Evolutionary conservation across 1,140 invertebrate species (phyloP), one percentile per base, ranked within the genome.

Genomic region (Drosophila equinoxialis): DNA sequence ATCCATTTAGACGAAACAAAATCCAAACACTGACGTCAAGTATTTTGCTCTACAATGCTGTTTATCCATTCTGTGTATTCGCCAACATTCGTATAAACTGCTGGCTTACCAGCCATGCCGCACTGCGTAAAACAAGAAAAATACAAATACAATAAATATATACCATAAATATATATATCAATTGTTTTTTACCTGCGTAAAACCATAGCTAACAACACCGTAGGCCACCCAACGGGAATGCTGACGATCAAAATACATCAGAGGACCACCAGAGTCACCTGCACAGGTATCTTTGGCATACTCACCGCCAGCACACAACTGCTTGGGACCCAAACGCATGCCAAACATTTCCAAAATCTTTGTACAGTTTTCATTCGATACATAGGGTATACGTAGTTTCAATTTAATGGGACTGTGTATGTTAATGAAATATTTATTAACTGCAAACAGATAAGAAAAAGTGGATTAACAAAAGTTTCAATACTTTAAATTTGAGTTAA

Each of bases 221-320:
- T 93, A 91, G 59, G 92, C 76, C 41, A 92, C 92, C 92, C 92
- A 94, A 17, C 90, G 86, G 0, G 79, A 81, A n/a, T 77, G 74
- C 51, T 86, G 81, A 3, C 74, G 76, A 70, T 91, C 89, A 14
- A 85, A 92, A 37, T 84, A 89, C 93, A 93, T 93, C 4, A 95
- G 78, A 0, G 94, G 94, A 5, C 94, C 94, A 7, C 94, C 94
- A 35, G 94, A 94, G 69, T 95, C 94, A 3, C 94, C 96, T 63
- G 93, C 92, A 71, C 95, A 96, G 0, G 95, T 94, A 71, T 96
- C 96, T 89, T 93, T 95, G 75, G 91, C 95, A 55, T 92, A 93
- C 7, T 93, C 92, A 0, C 95, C 95, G 7, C 95, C 95, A 11
- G 95, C 95, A 73, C 95, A 96, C 2, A 96, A 72, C 71, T 96